These are phyloP conservation scores for Perizoma affinitatum DNA, from an alignment of 2,888 invertebrate genomes.

Conservation along the genomic window DNA sequence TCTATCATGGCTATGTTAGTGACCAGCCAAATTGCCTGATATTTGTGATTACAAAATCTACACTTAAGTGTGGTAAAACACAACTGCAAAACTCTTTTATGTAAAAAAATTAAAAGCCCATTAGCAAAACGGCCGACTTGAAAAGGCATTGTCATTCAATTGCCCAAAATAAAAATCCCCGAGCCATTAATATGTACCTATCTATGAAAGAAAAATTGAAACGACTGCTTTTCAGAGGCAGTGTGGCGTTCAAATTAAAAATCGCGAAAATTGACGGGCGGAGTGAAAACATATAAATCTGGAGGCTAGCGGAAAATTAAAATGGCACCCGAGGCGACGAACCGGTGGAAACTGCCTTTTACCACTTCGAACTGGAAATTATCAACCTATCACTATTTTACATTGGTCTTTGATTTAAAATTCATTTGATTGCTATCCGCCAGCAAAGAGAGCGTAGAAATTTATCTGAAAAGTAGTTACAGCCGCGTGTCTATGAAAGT, in stretches of 20 bases:
- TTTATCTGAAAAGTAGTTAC: slow-evolving; percentile 13
- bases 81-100: no score
- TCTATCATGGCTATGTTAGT: no score
- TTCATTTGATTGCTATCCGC: slow-evolving; percentile 34
- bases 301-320: slow-evolving; percentile 80
- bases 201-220: slow-evolving; percentile 52
- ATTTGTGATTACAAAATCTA: no score
- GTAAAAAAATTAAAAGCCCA: not conserved
- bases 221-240: slow-evolving; percentile 60
- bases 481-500: not conserved
- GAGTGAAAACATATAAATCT: slow-evolving; percentile 78
- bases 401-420: slow-evolving; percentile 43
- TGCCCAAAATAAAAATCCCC: slow-evolving; percentile 35
- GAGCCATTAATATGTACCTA: slow-evolving; percentile 27
- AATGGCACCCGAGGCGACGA: slow-evolving; percentile 67
- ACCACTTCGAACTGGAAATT: slow-evolving; percentile 52
- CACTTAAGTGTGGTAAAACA: no score
- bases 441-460: slow-evolving; percentile 9
- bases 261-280: slow-evolving; percentile 74
- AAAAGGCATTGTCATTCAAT: slow-evolving; percentile 36
- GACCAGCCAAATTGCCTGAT: no score
- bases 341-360: slow-evolving; percentile 46
- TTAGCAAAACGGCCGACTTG: slow-evolving; percentile 22
- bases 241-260: slow-evolving; percentile 75
- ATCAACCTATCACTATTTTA: slow-evolving; percentile 55